Percentiles rank a stretch among this genome's conserved stretches.
Evolutionary conservation across 2,888 invertebrate species (phyloP).

Genomic region (Eurytoma adleriae): DNA sequence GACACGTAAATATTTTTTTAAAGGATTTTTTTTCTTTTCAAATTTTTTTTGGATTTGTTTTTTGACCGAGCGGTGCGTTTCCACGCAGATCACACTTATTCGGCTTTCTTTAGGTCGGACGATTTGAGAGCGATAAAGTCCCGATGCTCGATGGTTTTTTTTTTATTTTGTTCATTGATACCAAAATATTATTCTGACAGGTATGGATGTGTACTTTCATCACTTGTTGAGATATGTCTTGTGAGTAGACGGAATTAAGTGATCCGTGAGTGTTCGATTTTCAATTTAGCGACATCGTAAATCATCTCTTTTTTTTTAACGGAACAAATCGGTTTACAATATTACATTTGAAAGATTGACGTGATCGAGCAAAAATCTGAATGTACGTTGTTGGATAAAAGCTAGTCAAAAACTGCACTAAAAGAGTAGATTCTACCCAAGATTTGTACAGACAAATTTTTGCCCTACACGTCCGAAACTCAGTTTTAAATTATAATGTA

Average conservation of each 20-base stretch:
- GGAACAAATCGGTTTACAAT: not conserved
- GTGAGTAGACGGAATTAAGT: constrained; percentile 11
- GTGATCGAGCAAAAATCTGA: not conserved
- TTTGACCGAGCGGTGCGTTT: constrained; percentile 30
- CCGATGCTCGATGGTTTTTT: not conserved
- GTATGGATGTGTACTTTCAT: constrained; percentile 35
- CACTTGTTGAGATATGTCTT: constrained; percentile 22
- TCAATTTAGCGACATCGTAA: too few species aligned
- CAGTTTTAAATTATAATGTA: too few species aligned
- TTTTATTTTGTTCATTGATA: constrained; percentile 33
- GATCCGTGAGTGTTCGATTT: not conserved
- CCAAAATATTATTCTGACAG: constrained; percentile 48
- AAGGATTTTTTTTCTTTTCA: constrained; percentile 6
- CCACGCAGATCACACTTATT: constrained; percentile 12
- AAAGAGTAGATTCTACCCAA: constrained; percentile 49
- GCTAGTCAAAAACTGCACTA: constrained; percentile 47
- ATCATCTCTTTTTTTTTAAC: not conserved
- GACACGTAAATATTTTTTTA: constrained; percentile 13
- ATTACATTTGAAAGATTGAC: not conserved
- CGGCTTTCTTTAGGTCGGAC: constrained; percentile 3
- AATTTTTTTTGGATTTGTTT: constrained; percentile 29
- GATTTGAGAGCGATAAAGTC: constrained; percentile 42
- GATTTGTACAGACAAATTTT: constrained; percentile 20
- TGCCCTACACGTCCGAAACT: not conserved
- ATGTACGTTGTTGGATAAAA: constrained; percentile 37